These are phyloP conservation scores for Seira sanloemensis DNA, from an alignment of 2,888 invertebrate species.

Conservation along the genomic window DNA sequence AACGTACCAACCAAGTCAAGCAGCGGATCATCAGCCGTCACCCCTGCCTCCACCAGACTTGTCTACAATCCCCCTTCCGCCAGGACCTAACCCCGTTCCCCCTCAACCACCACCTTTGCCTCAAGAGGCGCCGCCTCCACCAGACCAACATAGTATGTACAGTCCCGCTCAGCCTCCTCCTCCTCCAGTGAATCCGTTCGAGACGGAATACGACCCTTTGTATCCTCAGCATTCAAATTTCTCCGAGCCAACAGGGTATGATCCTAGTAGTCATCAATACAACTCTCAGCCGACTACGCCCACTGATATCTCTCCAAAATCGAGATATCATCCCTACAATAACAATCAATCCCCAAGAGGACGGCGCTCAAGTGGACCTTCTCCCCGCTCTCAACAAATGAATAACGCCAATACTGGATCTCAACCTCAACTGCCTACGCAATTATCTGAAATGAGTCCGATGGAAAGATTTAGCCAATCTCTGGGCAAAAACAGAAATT, in stretches of 20 bases:
- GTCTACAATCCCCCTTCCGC: constrained; percentile 68
- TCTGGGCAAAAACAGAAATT: constrained; percentile 44
- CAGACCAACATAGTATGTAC: constrained; percentile 37
- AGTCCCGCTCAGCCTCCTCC: constrained; percentile 35
- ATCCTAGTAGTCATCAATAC: constrained; percentile 28
- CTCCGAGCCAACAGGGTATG: constrained; percentile 42
- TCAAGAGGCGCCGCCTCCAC: constrained; percentile 34
- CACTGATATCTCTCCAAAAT: constrained; percentile 12
- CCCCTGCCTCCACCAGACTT: constrained; percentile 56
- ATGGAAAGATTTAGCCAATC: constrained; percentile 57
- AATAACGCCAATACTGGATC: constrained; percentile 22
- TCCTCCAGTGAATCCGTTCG: constrained; percentile 44
- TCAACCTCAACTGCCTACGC: constrained; percentile 35
- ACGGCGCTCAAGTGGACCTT: constrained; percentile 33
- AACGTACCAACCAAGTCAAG: constrained; percentile 47
- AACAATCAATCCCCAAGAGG: constrained; percentile 39
- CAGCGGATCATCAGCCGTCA: constrained; percentile 40
- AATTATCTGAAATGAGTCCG: constrained; percentile 45
- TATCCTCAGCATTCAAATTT: constrained; percentile 46
- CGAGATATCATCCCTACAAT: constrained; percentile 59
- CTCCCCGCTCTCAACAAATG: background rate
- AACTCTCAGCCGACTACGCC: constrained; percentile 37
- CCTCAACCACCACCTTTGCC: constrained; percentile 59
- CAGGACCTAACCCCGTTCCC: constrained; percentile 38
- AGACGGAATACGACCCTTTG: constrained; percentile 31